Conservation (phyloP, 2,888 invertebrate species). For the Synergus gifuensis region DNA sequence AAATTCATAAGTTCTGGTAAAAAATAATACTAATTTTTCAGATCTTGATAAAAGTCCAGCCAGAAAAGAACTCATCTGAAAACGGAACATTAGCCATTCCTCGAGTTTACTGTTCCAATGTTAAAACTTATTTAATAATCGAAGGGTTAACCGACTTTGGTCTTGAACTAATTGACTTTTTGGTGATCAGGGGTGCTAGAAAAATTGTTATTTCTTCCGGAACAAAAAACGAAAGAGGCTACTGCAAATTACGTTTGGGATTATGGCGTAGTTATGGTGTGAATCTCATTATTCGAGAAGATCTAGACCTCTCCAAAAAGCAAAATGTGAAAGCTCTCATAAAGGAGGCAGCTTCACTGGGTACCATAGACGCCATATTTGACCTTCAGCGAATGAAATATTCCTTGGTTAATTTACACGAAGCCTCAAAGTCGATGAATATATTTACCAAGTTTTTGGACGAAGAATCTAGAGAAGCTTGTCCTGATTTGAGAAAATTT, state of each 20-base stretch:
- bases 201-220: conserved; percentile 51
- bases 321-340: conserved; percentile 51
- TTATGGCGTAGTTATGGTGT: conserved; percentile 53
- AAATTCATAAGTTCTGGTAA: neutral
- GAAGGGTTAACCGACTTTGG: conserved; percentile 86
- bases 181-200: conserved; percentile 52
- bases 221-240: conserved; percentile 41
- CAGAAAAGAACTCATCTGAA: conserved; percentile 26
- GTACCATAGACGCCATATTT: conserved; percentile 53
- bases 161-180: conserved; percentile 55
- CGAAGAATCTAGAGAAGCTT: conserved; percentile 48
- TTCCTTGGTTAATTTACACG: neutral
- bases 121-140: conserved; percentile 81
- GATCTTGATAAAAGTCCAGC: conserved; percentile 62
- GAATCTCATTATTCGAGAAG: conserved; percentile 42
- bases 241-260: conserved; percentile 44
- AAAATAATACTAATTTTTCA: conserved; percentile 43
- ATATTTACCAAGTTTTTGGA: conserved; percentile 48
- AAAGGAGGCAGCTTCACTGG: conserved; percentile 48
- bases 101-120: conserved; percentile 77
- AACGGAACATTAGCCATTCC: conserved; percentile 71
- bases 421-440: neutral
- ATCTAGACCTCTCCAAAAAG: conserved; percentile 44
- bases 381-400: conserved; percentile 48
- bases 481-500: conserved; percentile 47